Evolutionary conservation across 1,140 invertebrate species (phyloP).

Genomic region (Pteromalus puparum): DNA sequence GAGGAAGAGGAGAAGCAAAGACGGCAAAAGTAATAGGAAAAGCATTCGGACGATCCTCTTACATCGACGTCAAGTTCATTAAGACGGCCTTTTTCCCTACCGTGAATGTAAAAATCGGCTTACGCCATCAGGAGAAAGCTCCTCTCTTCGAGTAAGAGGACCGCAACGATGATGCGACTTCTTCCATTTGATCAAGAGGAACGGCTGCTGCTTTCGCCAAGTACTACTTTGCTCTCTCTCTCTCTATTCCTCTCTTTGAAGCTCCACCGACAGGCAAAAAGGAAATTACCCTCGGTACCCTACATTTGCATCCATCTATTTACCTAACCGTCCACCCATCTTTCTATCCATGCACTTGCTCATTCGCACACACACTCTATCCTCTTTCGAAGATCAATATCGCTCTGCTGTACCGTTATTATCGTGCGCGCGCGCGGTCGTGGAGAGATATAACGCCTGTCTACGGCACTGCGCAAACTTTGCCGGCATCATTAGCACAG

Average conservation of each 20-base stretch:
- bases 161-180: not conserved
- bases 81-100: not conserved
- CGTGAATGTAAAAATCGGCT: conserved; percentile 10
- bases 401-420: conserved; percentile 46
- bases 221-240: not conserved
- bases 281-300: not conserved
- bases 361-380: not conserved
- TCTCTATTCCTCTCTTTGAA: not conserved
- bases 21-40: not conserved
- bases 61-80: not conserved
- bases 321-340: not conserved
- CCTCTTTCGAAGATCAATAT: conserved; percentile 51
- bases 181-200: conserved; percentile 2
- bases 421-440: conserved; percentile 42
- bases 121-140: not conserved
- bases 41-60: conserved; percentile 23
- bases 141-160: not conserved
- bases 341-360: not conserved
- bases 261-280: not conserved
- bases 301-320: not conserved
- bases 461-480: conserved; percentile 61
- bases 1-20: not conserved
- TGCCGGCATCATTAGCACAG: conserved; percentile 62
- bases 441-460: conserved; percentile 55
- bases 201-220: not conserved